phyloP scores from a whole-genome alignment of 2,797 vertebrate species.

The Eupleurogrammus muticus region DNA sequence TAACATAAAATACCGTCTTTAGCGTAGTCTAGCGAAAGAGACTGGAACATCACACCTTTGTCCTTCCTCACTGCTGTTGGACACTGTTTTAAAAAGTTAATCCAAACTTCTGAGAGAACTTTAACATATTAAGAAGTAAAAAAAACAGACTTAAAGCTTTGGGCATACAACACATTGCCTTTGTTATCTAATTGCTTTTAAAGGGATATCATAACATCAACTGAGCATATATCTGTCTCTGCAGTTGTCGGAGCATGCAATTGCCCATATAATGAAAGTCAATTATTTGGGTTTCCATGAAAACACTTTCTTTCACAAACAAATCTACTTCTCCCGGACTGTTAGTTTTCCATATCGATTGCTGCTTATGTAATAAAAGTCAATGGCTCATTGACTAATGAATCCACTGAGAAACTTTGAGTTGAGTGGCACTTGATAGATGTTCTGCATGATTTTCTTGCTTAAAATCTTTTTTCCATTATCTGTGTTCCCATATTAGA shows the following conservation, averaged over 20 bases:
- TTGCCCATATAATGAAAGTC: constrained; percentile 3
- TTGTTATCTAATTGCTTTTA: constrained; percentile 1
- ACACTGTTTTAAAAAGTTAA: neutral
- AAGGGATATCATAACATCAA: constrained; percentile 1
- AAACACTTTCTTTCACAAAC: neutral
- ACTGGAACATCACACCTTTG: constrained; percentile 27
- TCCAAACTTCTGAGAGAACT: constrained; percentile 9
- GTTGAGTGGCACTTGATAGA: too few relatives aligned
- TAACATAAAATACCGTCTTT: constrained; percentile 68
- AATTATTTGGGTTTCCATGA: constrained; percentile 4
- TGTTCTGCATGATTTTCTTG: too few relatives aligned
- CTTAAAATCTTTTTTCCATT: constrained; percentile 18
- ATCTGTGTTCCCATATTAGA: constrained; percentile 23
- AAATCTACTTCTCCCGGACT: neutral
- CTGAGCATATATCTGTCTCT: neutral
- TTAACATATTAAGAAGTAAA: constrained; percentile 13
- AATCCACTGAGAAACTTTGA: constrained; percentile 7
- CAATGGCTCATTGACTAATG: constrained; percentile 4
- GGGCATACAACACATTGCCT: neutral
- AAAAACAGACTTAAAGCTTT: constrained; percentile 2
- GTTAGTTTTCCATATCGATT: neutral
- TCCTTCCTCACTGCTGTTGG: constrained; percentile 8
- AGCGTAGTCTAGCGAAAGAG: constrained; percentile 36
- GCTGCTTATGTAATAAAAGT: neutral
- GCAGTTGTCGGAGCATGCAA: neutral